Base-by-base conservation (phyloP, 2,888 invertebrate genomes). In the Agriopis aurantiaria region DNA sequence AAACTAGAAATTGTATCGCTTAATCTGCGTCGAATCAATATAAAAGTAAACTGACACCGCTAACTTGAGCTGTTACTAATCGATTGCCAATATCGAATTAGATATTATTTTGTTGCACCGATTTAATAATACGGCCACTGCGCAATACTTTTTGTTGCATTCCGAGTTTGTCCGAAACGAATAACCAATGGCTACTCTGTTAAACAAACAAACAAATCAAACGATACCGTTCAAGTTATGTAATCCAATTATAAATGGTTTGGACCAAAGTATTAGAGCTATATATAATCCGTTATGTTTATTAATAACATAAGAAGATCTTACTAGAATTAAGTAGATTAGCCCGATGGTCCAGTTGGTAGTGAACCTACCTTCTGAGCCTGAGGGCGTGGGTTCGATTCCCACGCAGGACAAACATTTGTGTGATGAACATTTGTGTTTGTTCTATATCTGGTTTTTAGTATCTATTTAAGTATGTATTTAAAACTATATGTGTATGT, bases 41-140 rank as follows among this genome's bases (percentile, higher is more conserved):
- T 82, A 77, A 82, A 83, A 80, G 85, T 83, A 83, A 87, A 83
- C 78, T 82, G 83, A 85, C 82, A 84, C 80, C 78, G 73, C 69
- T 79, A 78, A 79, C 82, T 81, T 75, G 80, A 78, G 80, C 79
- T 80, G 80, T 82, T 80, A 78, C 81, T 84, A 88, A 89, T 87
- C 85, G 83, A 88, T 89, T 89, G 84, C 83, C 82, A 86, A 86
- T 84, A 86, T 82, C 75, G 78, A 85, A 82, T 86, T 86, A 84
- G 81, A 84, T 75, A 80, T 68, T 69, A 78, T 72, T 76, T 75
- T 59, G 81, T 82, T 83, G 81, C 83, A 80, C 76, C 79, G 75
- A 82, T 82, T 77, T 80, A 23, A 76, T 80, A 81, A 83, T 76
- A 82, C 77, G 79, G 76, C 33, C 5, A 74, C 75, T 79, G 81